phyloP scores from a whole-genome alignment of 2,797 vertebrate species.

The Pipistrellus kuhlii region DNA sequence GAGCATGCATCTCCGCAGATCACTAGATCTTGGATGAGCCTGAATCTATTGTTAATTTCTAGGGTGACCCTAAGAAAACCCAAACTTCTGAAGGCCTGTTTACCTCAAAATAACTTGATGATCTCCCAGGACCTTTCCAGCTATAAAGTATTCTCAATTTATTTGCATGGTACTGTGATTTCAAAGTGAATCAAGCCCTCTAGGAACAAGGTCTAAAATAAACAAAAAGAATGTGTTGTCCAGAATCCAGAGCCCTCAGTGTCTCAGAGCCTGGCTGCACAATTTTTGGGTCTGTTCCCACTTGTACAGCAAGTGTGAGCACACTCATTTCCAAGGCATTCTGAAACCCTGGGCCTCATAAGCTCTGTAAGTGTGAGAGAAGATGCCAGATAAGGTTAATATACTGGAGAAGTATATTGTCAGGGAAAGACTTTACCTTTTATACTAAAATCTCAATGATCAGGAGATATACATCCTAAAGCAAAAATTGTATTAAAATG shows the following conservation, averaged over 20 bases:
- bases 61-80: not conserved
- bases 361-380: not conserved
- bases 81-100: not conserved
- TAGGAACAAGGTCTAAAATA: constrained; percentile 34
- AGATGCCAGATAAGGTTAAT: not conserved
- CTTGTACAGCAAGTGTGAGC: not conserved
- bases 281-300: not conserved
- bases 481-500: not conserved
- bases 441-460: not conserved
- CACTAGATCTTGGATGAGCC: too few relatives aligned
- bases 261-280: not conserved
- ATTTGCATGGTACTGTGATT: not conserved
- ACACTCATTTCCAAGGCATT: not conserved
- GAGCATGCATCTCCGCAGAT: not conserved
- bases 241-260: not conserved
- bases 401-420: not conserved
- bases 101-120: not conserved
- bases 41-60: not conserved
- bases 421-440: not conserved
- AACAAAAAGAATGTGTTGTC: not conserved
- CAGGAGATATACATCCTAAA: not conserved
- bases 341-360: not conserved
- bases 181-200: not conserved
- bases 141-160: not conserved
- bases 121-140: not conserved